Evolutionary conservation across 2,888 invertebrate species (phyloP).

Genomic region (Oscheius sp.): DNA sequence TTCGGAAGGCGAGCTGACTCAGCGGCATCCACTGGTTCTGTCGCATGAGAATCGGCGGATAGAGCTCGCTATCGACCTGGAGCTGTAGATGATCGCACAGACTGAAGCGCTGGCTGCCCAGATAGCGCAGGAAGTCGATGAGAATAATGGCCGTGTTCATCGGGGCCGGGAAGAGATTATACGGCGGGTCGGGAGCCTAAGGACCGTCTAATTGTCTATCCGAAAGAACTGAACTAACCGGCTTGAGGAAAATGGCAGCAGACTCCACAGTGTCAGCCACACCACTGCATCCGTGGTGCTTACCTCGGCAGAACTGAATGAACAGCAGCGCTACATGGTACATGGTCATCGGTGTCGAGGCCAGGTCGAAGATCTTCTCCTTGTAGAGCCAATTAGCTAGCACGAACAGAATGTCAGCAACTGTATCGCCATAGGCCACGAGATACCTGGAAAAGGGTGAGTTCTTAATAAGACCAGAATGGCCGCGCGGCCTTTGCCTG

Average conservation of each 20-base stretch:
- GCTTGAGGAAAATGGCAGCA: conserved; percentile 6
- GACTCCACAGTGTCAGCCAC: conserved; percentile 19
- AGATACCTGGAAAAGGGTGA: conserved; percentile 42
- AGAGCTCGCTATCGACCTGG: conserved; percentile 5
- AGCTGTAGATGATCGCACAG: conserved; percentile 11
- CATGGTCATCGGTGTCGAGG: conserved; percentile 31
- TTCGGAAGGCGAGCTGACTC: conserved; percentile 55
- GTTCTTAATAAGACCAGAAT: neutral
- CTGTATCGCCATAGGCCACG: conserved; percentile 41
- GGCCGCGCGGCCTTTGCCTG: too few species aligned
- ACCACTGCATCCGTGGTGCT: conserved; percentile 28
- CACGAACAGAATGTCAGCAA: conserved; percentile 44
- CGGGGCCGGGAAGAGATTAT: neutral
- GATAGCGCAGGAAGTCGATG: conserved; percentile 35
- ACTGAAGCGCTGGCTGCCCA: conserved; percentile 33
- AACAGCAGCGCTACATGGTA: conserved; percentile 47
- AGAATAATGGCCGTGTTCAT: conserved; percentile 12
- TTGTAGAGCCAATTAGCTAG: conserved; percentile 52
- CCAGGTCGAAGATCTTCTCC: conserved; percentile 40
- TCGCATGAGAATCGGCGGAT: conserved; percentile 10
- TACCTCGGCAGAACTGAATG: conserved; percentile 46
- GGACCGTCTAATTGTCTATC: neutral
- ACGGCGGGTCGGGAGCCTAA: conserved; percentile 15
- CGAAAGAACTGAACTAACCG: conserved; percentile 8
- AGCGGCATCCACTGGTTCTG: conserved; percentile 18